Evolutionary conservation across 2,797 vertebrate species (phyloP), one percentile per base, ranked within the genome.

Genomic region (Lates japonicus): DNA sequence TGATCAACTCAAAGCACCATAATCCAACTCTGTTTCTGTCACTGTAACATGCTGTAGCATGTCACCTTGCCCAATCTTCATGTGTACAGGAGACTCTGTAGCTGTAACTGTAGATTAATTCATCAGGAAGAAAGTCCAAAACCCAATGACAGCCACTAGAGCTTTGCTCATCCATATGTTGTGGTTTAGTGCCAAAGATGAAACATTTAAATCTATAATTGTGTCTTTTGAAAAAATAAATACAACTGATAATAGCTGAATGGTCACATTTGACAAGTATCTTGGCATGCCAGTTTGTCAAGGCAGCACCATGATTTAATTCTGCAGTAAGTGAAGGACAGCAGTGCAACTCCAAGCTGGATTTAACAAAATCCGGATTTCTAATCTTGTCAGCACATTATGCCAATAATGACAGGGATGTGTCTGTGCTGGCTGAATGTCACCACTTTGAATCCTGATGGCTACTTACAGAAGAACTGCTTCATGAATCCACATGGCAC

Each of bases 341-440:
- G 35, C 33, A 54, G 31, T 44, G 51, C 25, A 49, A 62, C 51
- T 77, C 49, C 60, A 71, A 63, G 20, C 33, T 68, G 76, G 75
- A 84, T 76, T 83, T 68, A 78, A 49, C n/a, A 16, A 82, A 71
- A 87, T 70, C 39, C n/a, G 1, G 19, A 69, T 69, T 66, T 80
- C 42, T 65, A 78, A 70, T 82, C 66, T 63, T 87, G 74, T 80
- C 54, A 60, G 25, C 57, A 58, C 72, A 81, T 73, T 77, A 76
- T 55, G 64, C 49, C 66, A 44, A 83, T 76, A 71, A 78, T 85
- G 46, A 69, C 11, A 9, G 37, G 39, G 33, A 68, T 42, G 33
- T 77, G 57, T 70, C 64, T 0, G 2, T 2, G 3, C 59, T 62
- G 71, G 25, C 61, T 79, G 61, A 41, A 68, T 64, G 59, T 58